Evolutionary conservation across 2,113 vertebrate species (phyloP).

Genomic region (Apaloderma vittatum): DNA sequence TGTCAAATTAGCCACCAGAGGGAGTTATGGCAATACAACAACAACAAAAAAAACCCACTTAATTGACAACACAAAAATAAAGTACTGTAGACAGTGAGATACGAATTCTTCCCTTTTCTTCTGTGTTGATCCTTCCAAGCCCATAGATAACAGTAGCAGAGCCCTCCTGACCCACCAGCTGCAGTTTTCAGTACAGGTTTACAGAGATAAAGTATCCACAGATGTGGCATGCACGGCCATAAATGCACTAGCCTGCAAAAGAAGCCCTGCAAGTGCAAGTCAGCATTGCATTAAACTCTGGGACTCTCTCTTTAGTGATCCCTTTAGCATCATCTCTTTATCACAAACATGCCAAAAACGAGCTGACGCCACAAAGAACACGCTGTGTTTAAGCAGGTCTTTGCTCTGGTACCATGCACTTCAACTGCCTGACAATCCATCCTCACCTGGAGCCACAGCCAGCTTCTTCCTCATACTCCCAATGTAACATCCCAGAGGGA

Average conservation of each 20-base stretch:
- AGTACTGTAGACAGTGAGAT: not conserved
- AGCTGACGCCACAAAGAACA: not conserved
- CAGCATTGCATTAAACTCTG: not conserved
- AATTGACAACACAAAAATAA: not conserved
- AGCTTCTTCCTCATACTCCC: not conserved
- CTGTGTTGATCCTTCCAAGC: not conserved
- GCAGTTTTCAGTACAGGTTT: not conserved
- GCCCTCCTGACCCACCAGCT: not conserved
- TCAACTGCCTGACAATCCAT: not conserved
- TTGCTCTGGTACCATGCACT: not conserved
- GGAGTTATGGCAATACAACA: not conserved
- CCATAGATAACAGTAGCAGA: not conserved
- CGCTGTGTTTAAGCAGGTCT: not conserved
- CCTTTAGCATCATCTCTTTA: not conserved
- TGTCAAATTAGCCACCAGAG: slow-evolving; percentile 40
- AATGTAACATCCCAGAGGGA: not conserved
- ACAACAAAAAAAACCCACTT: not conserved
- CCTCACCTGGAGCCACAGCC: not conserved
- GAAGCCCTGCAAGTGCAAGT: not conserved
- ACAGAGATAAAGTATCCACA: not conserved
- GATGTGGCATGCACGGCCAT: fast-evolving
- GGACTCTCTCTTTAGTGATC: not conserved
- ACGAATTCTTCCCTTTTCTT: not conserved
- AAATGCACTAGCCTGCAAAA: not conserved
- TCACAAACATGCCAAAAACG: not conserved